Conservation (phyloP, 2,797 vertebrate species). For the Craterocephalus amniculus region DNA sequence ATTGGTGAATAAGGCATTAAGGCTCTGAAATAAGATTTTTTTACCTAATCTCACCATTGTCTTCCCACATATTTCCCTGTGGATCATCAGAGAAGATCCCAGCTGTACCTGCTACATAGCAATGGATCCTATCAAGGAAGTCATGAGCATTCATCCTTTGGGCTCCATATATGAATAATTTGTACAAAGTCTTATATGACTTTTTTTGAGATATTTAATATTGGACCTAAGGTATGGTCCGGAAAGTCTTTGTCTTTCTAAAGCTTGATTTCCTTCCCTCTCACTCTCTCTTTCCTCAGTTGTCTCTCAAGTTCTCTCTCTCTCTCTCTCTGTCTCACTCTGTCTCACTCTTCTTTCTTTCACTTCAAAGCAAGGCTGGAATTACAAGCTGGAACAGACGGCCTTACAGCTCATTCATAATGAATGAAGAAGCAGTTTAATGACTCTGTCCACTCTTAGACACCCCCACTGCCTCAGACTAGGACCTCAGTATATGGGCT, state of each 20-base stretch:
- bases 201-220: background rate
- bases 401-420: slow-evolving; percentile 78
- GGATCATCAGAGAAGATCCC: too few relatives aligned
- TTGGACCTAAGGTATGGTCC: background rate
- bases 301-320: slow-evolving; percentile 42
- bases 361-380: slow-evolving; percentile 72
- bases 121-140: background rate
- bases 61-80: too few relatives aligned
- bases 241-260: slow-evolving; percentile 27
- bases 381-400: slow-evolving; percentile 64
- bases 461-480: slow-evolving; percentile 19
- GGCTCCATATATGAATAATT: background rate
- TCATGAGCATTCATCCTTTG: background rate
- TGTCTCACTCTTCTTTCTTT: slow-evolving; percentile 39
- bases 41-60: too few relatives aligned
- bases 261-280: slow-evolving; percentile 31
- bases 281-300: slow-evolving; percentile 20
- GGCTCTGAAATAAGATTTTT: too few relatives aligned
- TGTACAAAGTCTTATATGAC: background rate
- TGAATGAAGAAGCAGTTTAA: slow-evolving; percentile 77
- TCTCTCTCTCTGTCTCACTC: slow-evolving; percentile 9
- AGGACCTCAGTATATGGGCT: slow-evolving; percentile 61
- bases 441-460: slow-evolving; percentile 64
- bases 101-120: background rate
- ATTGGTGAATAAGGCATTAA: too few relatives aligned